Percentiles rank a stretch among this genome's conserved stretches.
Conservation (phyloP, 2,113 vertebrate genomes). For the Heterochromis multidens region DNA sequence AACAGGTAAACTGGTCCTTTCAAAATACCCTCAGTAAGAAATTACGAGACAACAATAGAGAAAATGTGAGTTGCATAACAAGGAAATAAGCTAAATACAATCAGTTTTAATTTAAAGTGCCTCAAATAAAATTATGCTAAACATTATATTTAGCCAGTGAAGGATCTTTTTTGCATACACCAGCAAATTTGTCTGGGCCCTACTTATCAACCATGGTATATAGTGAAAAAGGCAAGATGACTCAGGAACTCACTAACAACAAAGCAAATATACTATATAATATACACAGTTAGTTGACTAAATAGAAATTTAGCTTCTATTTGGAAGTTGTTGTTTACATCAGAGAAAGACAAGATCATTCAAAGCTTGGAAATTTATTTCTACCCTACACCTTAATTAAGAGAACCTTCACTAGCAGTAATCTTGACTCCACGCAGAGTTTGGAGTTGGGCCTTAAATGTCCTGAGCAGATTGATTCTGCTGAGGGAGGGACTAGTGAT, state of each 20-base stretch:
- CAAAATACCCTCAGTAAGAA: not conserved
- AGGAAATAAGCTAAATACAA: not conserved
- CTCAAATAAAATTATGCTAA: not conserved
- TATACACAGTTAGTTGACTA: not conserved
- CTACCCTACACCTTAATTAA: not conserved
- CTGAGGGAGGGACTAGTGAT: not conserved
- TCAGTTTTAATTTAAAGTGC: not conserved
- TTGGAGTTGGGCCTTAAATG: not conserved
- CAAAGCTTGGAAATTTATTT: not conserved
- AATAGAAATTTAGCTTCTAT: not conserved
- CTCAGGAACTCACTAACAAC: not conserved
- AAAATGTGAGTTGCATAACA: not conserved
- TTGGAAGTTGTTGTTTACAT: not conserved
- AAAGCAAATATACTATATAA: not conserved
- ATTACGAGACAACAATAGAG: not conserved
- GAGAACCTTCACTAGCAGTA: not conserved
- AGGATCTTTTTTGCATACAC: not conserved
- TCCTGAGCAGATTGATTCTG: not conserved
- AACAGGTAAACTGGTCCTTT: not conserved
- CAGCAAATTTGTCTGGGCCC: not conserved
- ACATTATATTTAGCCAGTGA: not conserved
- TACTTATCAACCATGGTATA: not conserved
- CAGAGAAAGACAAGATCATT: not conserved
- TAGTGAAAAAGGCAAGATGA: not conserved
- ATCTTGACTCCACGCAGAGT: not conserved